These are phyloP conservation scores for Ammodramus savannarum DNA, from an alignment of 2,113 vertebrate species.

Conservation along the genomic window DNA sequence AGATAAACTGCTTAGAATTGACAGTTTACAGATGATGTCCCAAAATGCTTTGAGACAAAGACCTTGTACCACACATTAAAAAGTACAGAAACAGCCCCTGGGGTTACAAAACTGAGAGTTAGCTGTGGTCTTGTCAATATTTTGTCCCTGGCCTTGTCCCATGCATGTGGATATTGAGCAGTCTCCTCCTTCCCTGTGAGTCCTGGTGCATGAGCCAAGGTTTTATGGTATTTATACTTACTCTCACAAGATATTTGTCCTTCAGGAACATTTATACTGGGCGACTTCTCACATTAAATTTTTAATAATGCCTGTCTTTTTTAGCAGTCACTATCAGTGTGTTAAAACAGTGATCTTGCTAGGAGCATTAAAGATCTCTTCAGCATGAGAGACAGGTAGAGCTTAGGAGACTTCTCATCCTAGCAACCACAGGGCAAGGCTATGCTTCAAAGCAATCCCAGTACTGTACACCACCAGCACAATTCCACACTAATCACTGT, in stretches of 20 bases:
- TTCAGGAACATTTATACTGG: not conserved
- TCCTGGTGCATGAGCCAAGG: not conserved
- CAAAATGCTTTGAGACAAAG: not conserved
- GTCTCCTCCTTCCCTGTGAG: not conserved
- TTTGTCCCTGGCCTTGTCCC: not conserved
- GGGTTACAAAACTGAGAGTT: fast-evolving
- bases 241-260: not conserved
- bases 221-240: not conserved
- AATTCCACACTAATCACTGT: not conserved
- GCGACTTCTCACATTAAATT: not conserved
- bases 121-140: not conserved
- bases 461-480: not conserved
- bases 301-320: not conserved
- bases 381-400: not conserved
- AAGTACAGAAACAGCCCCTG: not conserved
- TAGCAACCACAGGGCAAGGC: not conserved
- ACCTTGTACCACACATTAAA: not conserved
- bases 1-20: not conserved
- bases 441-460: not conserved
- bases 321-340: not conserved
- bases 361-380: not conserved
- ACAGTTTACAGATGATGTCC: not conserved
- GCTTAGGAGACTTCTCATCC: not conserved
- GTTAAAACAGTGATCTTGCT: not conserved
- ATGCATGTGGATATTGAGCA: not conserved